Conservation (phyloP, 2,797 vertebrate genomes). For the Anniella stebbinsi region DNA sequence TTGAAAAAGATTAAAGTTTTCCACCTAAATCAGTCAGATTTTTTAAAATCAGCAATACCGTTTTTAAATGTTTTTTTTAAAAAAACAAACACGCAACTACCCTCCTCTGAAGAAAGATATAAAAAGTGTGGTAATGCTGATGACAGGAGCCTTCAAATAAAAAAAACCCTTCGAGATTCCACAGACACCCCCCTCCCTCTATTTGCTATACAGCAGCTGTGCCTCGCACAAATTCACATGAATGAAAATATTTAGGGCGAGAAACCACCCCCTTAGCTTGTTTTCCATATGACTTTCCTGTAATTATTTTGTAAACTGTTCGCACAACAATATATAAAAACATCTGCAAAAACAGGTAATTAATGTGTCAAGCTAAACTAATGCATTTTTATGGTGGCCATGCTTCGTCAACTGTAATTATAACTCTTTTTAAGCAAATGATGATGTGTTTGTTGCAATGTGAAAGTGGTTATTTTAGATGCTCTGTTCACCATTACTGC, state of each 20-base stretch:
- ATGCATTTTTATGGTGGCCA: conserved; percentile 92
- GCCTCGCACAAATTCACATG: conserved; percentile 85
- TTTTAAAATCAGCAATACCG: conserved; percentile 60
- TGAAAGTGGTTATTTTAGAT: conserved; percentile 89
- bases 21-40: conserved; percentile 66
- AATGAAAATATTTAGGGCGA: conserved; percentile 91
- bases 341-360: conserved; percentile 99
- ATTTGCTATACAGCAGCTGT: conserved; percentile 85
- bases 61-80: conserved; percentile 69
- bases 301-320: conserved; percentile 94
- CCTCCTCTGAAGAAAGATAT: conserved; percentile 70
- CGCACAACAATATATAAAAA: conserved; percentile 95
- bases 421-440: conserved; percentile 92
- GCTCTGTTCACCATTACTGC: conserved; percentile 85
- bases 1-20: conserved; percentile 72
- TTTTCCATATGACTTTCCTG: conserved; percentile 93
- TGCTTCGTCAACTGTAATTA: conserved; percentile 92
- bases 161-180: conserved; percentile 80
- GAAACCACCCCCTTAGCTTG: conserved; percentile 92
- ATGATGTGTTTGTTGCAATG: conserved; percentile 90
- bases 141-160: conserved; percentile 79
- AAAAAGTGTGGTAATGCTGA: conserved; percentile 72
- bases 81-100: conserved; percentile 38
- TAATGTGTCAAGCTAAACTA: conserved; percentile 95
- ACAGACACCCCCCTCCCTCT: conserved; percentile 59